Conservation (phyloP, 2,888 invertebrate species). For the Gymnoscelis rufifasciata region DNA sequence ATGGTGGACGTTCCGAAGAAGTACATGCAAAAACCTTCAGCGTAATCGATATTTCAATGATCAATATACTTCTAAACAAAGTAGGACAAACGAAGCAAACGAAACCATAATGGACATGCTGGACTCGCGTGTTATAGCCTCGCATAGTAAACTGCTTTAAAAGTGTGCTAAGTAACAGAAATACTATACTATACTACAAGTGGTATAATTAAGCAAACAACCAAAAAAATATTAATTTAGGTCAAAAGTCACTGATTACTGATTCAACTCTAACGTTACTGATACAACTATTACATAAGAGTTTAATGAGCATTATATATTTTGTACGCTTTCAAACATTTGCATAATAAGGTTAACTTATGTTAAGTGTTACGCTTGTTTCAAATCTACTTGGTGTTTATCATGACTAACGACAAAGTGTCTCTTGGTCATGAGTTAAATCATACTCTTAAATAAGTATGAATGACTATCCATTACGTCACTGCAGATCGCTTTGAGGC, state of each 20-base stretch:
- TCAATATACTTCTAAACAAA: constrained; percentile 40
- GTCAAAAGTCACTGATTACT: no score
- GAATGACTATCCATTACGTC: constrained; percentile 33
- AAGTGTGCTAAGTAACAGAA: constrained; percentile 31
- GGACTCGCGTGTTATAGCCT: constrained; percentile 53
- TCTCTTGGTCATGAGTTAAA: constrained; percentile 25
- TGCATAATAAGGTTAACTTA: no score
- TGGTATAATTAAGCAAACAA: no score
- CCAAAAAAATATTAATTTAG: no score
- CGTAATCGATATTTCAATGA: constrained; percentile 11
- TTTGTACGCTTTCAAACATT: no score
- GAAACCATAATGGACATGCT: no score
- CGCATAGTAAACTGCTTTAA: constrained; percentile 36
- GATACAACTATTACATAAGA: no score
- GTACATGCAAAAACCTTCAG: not conserved
- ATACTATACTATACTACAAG: no score
- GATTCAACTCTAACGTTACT: no score
- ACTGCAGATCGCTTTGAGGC: constrained; percentile 34
- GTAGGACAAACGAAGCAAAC: constrained; percentile 50
- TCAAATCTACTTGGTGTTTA: not conserved
- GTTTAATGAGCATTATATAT: no score
- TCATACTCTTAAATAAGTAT: constrained; percentile 24
- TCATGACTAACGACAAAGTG: not conserved
- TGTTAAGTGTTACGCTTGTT: no score
- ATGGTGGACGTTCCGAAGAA: not conserved